Evolutionary conservation across 2,797 vertebrate species (phyloP).

Genomic region (Delichon dasypus): DNA sequence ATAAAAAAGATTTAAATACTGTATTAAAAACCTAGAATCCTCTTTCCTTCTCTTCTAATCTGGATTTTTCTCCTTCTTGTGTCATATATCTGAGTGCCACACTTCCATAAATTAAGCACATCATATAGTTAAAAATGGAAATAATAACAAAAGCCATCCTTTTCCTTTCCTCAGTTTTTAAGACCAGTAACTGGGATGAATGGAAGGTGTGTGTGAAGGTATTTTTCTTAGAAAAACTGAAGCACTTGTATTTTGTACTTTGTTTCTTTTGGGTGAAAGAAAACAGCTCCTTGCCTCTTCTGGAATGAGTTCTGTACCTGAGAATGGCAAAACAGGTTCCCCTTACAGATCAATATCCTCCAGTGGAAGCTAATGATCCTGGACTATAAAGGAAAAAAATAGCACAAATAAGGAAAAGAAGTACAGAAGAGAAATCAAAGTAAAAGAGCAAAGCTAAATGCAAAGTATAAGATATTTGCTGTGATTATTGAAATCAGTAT

Average conservation of each 20-base stretch:
- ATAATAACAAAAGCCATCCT: background rate
- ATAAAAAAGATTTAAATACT: background rate
- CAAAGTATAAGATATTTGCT: background rate
- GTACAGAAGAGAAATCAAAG: background rate
- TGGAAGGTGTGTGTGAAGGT: background rate
- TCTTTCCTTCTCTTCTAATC: background rate
- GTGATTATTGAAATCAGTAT: background rate
- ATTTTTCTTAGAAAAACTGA: background rate
- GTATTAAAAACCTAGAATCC: background rate
- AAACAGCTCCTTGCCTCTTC: background rate
- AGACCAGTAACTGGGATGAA: background rate
- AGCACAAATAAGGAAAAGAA: background rate
- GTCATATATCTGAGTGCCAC: background rate
- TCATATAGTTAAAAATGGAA: background rate
- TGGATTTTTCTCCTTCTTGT: background rate
- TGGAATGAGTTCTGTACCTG: background rate
- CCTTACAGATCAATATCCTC: background rate
- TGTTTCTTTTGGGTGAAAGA: background rate
- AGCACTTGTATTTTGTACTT: background rate
- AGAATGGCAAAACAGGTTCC: background rate
- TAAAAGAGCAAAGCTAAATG: background rate
- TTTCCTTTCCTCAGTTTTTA: background rate
- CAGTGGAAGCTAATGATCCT: background rate
- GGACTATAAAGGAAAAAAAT: background rate
- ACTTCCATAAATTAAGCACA: background rate